Percentiles rank a stretch among this genome's conserved stretches.
These are phyloP conservation scores for Sphaeridia pumilis DNA, from an alignment of 2,888 invertebrate genomes.

Conservation along the genomic window DNA sequence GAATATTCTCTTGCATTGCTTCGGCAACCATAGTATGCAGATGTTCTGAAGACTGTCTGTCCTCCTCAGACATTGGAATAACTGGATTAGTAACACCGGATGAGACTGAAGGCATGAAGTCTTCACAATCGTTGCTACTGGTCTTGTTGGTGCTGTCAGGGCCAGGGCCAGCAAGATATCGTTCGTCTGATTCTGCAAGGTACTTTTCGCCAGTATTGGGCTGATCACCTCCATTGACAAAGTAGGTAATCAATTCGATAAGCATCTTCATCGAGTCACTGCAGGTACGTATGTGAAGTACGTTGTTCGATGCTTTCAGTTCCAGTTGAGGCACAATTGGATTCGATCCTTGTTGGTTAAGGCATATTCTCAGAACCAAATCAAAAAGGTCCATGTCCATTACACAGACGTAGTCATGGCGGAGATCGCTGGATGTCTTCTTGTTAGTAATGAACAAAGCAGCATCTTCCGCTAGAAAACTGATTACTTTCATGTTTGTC, in stretches of 20 bases:
- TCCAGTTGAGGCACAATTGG: constrained; percentile 49
- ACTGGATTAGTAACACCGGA: background rate
- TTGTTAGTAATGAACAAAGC: constrained; percentile 62
- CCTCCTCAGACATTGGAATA: too few relatives aligned
- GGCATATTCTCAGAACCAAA: constrained; percentile 57
- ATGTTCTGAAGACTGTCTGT: constrained; percentile 45
- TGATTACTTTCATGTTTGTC: constrained; percentile 68
- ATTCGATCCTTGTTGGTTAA: constrained; percentile 34
- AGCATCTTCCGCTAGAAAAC: constrained; percentile 80
- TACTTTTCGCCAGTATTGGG: constrained; percentile 20
- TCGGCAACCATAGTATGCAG: constrained; percentile 75
- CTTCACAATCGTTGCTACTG: background rate
- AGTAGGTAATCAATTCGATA: constrained; percentile 69
- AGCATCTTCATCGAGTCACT: constrained; percentile 77
- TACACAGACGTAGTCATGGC: constrained; percentile 69
- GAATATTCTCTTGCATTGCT: constrained; percentile 64
- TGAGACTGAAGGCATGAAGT: background rate
- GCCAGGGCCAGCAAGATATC: background rate
- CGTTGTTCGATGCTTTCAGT: constrained; percentile 70
- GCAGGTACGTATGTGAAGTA: constrained; percentile 76
- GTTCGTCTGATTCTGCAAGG: background rate
- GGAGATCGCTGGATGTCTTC: constrained; percentile 47
- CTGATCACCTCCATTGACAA: constrained; percentile 68
- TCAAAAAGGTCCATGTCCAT: constrained; percentile 74
- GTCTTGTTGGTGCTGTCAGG: background rate